Evolutionary conservation across 1,140 invertebrate genomes (phyloP).

Genomic region (Leptinotarsa defecta): DNA sequence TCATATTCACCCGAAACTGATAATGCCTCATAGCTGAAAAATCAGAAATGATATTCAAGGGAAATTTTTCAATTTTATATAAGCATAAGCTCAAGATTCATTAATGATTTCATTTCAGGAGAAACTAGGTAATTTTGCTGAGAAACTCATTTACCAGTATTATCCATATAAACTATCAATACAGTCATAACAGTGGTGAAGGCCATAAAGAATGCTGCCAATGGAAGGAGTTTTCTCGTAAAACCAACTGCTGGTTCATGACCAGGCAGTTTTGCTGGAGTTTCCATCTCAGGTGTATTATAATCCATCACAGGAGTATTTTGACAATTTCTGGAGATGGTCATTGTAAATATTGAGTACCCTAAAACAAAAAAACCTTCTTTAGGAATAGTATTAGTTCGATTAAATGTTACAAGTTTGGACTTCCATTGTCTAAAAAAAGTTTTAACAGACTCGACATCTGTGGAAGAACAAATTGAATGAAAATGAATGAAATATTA

Average conservation of each 20-base stretch:
- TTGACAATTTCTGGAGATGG: constrained; percentile 28
- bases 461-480: too few relatives aligned
- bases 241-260: constrained; percentile 36
- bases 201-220: constrained; percentile 66
- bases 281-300: constrained; percentile 29
- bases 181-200: constrained; percentile 71
- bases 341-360: constrained; percentile 12
- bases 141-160: constrained; percentile 60
- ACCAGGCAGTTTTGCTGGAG: constrained; percentile 40
- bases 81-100: not conserved
- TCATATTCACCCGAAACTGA: constrained; percentile 73
- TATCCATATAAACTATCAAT: constrained; percentile 69
- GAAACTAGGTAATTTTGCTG: not conserved
- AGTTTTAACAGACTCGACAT: too few relatives aligned
- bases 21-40: constrained; percentile 65
- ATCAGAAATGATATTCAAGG: not conserved
- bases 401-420: too few relatives aligned
- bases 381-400: too few relatives aligned
- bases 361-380: too few relatives aligned
- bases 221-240: constrained; percentile 62
- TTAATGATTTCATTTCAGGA: not conserved
- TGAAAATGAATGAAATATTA: too few relatives aligned
- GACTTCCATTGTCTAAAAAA: too few relatives aligned
- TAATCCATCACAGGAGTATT: constrained; percentile 21
- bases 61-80: not conserved